A percentile compares a stretch with the other conserved stretches of the same genome.
Evolutionary conservation across 2,797 vertebrate genomes (phyloP).

Genomic region (Valencia hispanica): DNA sequence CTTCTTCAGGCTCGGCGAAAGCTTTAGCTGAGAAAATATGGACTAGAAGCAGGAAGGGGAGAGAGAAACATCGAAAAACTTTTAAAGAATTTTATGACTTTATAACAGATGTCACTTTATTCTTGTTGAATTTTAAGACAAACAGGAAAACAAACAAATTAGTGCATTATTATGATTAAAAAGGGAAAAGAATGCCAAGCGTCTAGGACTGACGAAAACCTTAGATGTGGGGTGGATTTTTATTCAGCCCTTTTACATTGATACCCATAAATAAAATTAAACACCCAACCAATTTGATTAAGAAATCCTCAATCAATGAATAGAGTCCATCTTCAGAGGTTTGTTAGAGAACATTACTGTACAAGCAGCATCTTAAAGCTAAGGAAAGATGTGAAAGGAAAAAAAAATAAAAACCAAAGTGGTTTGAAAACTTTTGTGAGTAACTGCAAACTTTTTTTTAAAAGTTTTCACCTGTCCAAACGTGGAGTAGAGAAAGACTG

Average conservation of each 20-base stretch:
- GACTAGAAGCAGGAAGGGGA: slow-evolving; percentile 48
- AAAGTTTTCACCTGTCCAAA: slow-evolving; percentile 92
- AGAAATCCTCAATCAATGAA: neutral
- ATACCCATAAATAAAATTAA: neutral
- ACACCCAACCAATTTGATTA: neutral
- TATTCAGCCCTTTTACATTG: neutral
- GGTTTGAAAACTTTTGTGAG: neutral
- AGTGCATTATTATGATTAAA: neutral
- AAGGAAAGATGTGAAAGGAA: neutral
- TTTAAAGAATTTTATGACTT: no score
- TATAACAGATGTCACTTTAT: neutral
- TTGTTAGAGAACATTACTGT: neutral
- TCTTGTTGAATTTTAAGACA: neutral
- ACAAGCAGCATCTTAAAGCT: neutral
- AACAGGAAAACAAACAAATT: no score
- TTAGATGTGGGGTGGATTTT: neutral
- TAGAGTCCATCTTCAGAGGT: neutral
- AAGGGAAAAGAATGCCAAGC: neutral
- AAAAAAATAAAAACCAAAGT: neutral
- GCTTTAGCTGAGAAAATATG: slow-evolving; percentile 93
- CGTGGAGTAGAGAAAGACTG: slow-evolving; percentile 95
- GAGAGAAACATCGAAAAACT: neutral
- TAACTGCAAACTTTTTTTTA: neutral
- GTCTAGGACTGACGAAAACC: neutral
- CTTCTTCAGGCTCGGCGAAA: slow-evolving; percentile 93